Evolutionary conservation across 1,140 invertebrate genomes (phyloP).

Genomic region (Atta colombica): DNA sequence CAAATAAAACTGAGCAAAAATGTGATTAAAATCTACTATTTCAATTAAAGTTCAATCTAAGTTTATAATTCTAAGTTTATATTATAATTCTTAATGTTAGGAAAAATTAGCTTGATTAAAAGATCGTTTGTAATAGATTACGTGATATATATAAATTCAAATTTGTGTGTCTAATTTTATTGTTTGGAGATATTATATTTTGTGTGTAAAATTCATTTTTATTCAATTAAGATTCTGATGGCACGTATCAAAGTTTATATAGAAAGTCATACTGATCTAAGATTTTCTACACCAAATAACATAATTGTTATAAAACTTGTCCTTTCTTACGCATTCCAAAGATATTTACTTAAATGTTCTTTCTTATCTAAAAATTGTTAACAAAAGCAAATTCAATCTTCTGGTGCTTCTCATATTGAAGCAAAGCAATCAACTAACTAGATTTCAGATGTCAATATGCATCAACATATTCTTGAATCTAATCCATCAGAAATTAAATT

Average conservation of each 20-base stretch:
- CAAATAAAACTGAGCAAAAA: not conserved
- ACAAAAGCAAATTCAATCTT: slow-evolving; percentile 15
- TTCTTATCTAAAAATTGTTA: not conserved
- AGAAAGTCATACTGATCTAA: slow-evolving; percentile 6
- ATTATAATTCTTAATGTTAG: not conserved
- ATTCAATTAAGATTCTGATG: not conserved
- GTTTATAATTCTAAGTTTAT: too few species aligned
- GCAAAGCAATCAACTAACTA: not conserved
- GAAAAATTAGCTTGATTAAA: not conserved
- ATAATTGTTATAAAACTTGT: slow-evolving; percentile 18
- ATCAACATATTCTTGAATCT: not conserved
- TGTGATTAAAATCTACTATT: not conserved
- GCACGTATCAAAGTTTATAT: slow-evolving; percentile 7
- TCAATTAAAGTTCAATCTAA: too few species aligned
- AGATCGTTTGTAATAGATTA: not conserved
- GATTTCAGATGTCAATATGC: not conserved
- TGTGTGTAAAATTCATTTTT: not conserved
- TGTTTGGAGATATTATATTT: slow-evolving; percentile 11
- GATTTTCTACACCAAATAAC: not conserved
- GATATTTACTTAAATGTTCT: slow-evolving; percentile 15
- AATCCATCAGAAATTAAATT: slow-evolving; percentile 6
- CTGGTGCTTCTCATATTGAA: not conserved
- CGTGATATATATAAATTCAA: not conserved
- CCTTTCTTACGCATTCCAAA: slow-evolving; percentile 6
- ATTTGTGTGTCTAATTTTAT: not conserved